Conservation (phyloP, 2,113 vertebrate species). For the Eonycteris spelaea region DNA sequence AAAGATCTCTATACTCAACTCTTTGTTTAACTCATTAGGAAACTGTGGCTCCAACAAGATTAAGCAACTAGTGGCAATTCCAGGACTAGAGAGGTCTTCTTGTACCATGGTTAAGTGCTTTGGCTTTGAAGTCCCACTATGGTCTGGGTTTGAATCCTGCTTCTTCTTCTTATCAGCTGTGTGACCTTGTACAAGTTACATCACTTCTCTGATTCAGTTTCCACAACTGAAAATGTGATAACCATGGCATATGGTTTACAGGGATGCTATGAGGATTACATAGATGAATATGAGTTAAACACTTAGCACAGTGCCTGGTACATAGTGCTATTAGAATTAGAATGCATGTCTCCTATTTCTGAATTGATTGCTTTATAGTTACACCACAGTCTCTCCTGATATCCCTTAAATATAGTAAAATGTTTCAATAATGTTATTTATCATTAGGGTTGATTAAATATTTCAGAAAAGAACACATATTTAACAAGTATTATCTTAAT, state of each 20-base stretch:
- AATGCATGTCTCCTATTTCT: neutral
- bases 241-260: neutral
- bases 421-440: slow-evolving; percentile 22
- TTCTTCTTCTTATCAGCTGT: neutral
- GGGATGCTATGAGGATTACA: neutral
- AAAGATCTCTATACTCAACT: neutral
- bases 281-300: neutral
- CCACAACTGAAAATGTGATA: neutral
- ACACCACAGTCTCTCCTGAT: neutral
- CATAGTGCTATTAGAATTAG: neutral
- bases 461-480: slow-evolving; percentile 42
- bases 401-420: slow-evolving; percentile 28
- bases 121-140: neutral
- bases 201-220: neutral
- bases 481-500: slow-evolving; percentile 40
- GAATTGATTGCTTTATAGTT: neutral
- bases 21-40: neutral
- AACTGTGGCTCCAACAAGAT: neutral
- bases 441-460: slow-evolving; percentile 48
- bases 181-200: neutral
- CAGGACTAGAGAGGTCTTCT: neutral
- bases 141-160: neutral
- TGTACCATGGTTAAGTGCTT: neutral
- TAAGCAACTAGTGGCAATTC: neutral
- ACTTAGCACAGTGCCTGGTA: neutral